phyloP scores from a whole-genome alignment of 2,113 vertebrate species.

The Dasypus novemcinctus region DNA sequence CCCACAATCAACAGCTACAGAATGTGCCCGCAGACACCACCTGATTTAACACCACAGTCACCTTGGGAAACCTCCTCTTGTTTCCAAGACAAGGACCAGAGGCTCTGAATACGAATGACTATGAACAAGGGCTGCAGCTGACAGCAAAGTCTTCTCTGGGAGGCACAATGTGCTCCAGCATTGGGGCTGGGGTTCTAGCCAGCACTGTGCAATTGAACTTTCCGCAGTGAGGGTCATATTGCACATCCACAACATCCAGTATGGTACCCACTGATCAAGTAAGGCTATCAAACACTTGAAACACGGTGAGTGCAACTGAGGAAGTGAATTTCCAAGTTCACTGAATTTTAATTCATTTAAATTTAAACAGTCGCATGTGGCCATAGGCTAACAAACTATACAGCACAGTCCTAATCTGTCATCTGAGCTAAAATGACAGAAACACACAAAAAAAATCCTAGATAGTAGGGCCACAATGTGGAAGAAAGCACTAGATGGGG shows the following conservation, averaged over 20 bases:
- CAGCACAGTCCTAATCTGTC: background rate
- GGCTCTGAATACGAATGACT: background rate
- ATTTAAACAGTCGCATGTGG: background rate
- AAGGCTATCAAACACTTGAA: background rate
- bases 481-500: no score
- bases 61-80: background rate
- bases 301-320: accelerated
- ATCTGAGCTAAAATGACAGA: background rate
- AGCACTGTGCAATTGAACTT: background rate
- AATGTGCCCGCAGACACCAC: background rate
- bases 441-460: background rate
- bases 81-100: background rate
- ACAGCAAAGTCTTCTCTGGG: background rate
- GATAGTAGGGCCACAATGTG: accelerated
- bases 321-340: background rate
- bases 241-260: accelerated
- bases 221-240: accelerated
- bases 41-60: accelerated
- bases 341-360: background rate
- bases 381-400: background rate
- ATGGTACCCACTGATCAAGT: accelerated
- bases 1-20: background rate
- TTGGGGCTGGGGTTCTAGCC: accelerated
- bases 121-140: accelerated
- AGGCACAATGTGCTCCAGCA: accelerated